Evolutionary conservation across 35 echinoderm and acorn worm species (phyloP).

Genomic region (Ophioderma brevispina): DNA sequence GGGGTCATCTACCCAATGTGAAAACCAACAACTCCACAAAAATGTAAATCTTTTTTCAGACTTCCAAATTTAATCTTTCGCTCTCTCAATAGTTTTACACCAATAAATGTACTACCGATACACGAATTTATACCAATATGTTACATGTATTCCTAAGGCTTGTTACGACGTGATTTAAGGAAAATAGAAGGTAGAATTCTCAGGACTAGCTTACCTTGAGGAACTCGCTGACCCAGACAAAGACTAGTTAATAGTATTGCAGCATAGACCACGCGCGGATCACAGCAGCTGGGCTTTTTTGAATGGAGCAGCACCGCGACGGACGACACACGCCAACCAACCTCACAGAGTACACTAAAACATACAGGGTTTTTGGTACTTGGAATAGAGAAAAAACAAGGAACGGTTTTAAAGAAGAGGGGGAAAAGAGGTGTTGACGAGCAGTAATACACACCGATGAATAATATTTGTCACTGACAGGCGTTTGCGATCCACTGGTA

Average conservation of each 20-base stretch:
- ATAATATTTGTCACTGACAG: conserved; percentile 2
- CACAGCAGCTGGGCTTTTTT: conserved; percentile 7
- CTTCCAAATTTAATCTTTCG: not conserved
- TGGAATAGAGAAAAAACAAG: not conserved
- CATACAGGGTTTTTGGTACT: too few species aligned
- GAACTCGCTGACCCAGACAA: conserved; percentile 2
- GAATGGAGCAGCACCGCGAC: not conserved
- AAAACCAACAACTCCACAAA: conserved; percentile 8
- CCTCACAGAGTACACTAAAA: conserved; percentile 4
- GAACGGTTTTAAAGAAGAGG: conserved; percentile 5
- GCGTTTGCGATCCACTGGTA: not conserved
- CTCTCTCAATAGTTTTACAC: not conserved
- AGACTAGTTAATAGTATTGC: not conserved
- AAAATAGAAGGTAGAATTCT: not conserved
- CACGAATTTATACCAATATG: not conserved
- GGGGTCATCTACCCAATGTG: not conserved
- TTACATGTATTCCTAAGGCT: not conserved
- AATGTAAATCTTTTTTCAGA: not conserved
- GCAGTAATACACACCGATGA: conserved; percentile 9
- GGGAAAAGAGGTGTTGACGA: conserved; percentile 9
- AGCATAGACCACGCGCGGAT: not conserved
- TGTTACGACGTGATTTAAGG: not conserved
- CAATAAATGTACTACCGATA: not conserved
- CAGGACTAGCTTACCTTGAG: not conserved
- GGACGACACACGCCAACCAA: not conserved